Evolutionary conservation across 2,888 invertebrate genomes (phyloP).

Genomic region (Pandemis cinnamomeana): DNA sequence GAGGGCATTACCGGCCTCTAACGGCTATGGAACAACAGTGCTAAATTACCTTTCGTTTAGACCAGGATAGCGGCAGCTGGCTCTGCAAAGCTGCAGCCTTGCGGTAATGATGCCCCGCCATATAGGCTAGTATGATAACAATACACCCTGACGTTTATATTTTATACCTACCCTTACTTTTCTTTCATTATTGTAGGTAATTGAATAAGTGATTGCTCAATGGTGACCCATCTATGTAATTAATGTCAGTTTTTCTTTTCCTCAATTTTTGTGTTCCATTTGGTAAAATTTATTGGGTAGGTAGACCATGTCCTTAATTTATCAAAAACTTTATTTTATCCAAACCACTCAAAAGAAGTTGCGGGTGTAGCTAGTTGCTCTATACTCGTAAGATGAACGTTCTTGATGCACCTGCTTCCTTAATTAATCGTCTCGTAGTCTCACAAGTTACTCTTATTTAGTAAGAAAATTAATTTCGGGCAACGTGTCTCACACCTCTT

Average conservation of each 20-base stretch:
- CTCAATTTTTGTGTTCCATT: too few species aligned
- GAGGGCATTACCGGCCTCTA: conserved; percentile 52
- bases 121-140: conserved; percentile 62
- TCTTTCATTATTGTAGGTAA: too few species aligned
- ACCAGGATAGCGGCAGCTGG: conserved; percentile 72
- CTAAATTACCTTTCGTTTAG: conserved; percentile 74
- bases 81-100: conserved; percentile 55
- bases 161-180: conserved; percentile 2
- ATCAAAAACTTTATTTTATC: neutral
- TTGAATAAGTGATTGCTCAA: neutral
- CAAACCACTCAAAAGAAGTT: neutral
- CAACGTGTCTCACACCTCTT: conserved; percentile 31
- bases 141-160: conserved; percentile 59
- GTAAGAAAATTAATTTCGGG: conserved; percentile 51
- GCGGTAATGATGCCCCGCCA: conserved; percentile 69
- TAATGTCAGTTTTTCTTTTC: neutral
- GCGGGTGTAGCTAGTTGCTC: conserved; percentile 6
- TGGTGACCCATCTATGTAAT: neutral
- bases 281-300: neutral
- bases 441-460: conserved; percentile 52
- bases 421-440: conserved; percentile 59
- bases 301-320: neutral
- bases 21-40: conserved; percentile 56
- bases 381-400: conserved; percentile 37
- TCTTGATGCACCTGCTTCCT: conserved; percentile 62